A percentile compares a stretch with the other conserved stretches of the same genome.
Conservation (phyloP, 2,797 vertebrate species). For the Trachops cirrhosus region DNA sequence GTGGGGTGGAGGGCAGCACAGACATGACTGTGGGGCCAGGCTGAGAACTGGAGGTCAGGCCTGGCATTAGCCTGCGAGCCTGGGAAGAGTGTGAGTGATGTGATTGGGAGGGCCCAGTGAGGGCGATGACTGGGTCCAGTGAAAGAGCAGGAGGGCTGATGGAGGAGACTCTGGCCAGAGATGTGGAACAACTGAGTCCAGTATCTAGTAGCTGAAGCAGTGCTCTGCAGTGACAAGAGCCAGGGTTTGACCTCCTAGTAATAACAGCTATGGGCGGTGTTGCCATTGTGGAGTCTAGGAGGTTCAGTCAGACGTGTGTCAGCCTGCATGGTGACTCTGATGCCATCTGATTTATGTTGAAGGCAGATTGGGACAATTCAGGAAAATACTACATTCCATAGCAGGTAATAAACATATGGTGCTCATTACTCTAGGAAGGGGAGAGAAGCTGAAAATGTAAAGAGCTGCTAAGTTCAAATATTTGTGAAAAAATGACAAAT, state of each 20-base stretch:
- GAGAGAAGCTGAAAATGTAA: background rate
- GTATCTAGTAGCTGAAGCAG: background rate
- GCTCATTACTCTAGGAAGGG: background rate
- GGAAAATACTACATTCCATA: background rate
- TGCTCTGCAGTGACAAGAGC: background rate
- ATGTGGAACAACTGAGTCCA: background rate
- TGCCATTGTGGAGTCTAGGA: background rate
- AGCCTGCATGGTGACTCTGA: background rate
- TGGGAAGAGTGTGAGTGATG: too few species aligned
- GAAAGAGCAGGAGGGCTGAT: background rate
- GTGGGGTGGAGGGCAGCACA: too few species aligned
- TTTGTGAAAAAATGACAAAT: background rate
- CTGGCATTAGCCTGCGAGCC: background rate
- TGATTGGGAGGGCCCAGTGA: background rate
- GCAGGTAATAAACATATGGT: background rate
- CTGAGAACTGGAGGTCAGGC: background rate
- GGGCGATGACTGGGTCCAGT: background rate
- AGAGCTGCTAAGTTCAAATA: background rate
- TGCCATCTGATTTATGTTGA: background rate
- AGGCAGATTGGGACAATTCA: background rate
- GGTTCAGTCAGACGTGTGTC: background rate
- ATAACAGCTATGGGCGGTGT: too few species aligned
- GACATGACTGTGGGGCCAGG: accelerated
- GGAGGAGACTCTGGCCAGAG: background rate
- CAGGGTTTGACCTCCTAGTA: background rate